phyloP scores from a whole-genome alignment of 2,797 vertebrate genomes.

The Iguana delicatissima region DNA sequence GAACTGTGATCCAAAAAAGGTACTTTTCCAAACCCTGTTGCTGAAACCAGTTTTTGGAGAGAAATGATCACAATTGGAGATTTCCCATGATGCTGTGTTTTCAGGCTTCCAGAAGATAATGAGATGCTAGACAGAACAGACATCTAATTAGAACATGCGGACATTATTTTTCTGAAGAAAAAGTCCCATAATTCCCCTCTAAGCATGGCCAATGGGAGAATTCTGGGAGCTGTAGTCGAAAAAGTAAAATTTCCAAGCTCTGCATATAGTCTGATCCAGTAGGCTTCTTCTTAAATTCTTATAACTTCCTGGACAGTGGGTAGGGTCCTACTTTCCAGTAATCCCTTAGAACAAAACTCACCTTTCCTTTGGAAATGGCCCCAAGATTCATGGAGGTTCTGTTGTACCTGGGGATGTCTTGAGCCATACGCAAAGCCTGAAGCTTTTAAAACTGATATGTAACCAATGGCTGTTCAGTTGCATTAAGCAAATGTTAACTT shows the following conservation, averaged over 20 bases:
- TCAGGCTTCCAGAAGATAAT: too few species aligned
- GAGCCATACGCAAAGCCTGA: not conserved
- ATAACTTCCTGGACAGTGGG: not conserved
- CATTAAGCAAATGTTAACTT: conserved; percentile 33
- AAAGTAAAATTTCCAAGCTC: too few species aligned
- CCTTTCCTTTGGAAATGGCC: not conserved
- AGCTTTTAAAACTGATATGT: not conserved
- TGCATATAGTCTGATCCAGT: too few species aligned
- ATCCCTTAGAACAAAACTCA: not conserved
- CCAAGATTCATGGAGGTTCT: not conserved
- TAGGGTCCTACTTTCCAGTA: not conserved
- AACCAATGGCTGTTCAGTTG: conserved; percentile 39
- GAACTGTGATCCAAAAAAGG: too few species aligned
- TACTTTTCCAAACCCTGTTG: too few species aligned
- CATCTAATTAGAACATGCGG: not conserved
- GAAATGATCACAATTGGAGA: too few species aligned
- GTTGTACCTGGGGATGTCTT: not conserved
- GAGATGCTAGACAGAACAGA: not conserved
- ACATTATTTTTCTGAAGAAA: too few species aligned
- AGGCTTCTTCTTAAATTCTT: not conserved
- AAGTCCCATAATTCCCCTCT: too few species aligned
- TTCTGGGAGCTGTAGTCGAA: too few species aligned
- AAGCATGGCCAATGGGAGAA: too few species aligned
- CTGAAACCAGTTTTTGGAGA: too few species aligned
- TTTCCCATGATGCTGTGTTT: too few species aligned